Percentiles rank a stretch among this genome's conserved stretches.
These are phyloP conservation scores for Sanderia malayensis DNA, from an alignment of 30 jellyfish, hydroid and myxozoan species.

Conservation along the genomic window DNA sequence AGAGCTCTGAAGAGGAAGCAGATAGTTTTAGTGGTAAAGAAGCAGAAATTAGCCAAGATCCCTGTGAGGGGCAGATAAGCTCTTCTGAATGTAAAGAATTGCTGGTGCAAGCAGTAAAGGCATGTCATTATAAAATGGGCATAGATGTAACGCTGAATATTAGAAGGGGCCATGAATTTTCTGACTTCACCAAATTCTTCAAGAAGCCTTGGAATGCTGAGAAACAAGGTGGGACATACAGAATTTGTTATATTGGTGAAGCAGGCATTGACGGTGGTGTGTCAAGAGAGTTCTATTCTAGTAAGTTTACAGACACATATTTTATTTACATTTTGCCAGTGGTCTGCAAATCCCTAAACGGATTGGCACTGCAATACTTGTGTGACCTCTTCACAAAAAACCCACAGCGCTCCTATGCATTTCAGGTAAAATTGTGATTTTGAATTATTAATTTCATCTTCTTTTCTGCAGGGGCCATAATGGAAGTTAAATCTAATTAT, in stretches of 20 bases:
- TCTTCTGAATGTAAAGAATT: constrained; percentile 6
- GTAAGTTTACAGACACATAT: constrained; percentile 11
- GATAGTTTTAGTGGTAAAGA: background rate
- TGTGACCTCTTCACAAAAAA: background rate
- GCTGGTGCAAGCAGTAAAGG: background rate
- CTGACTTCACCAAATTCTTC: too few species aligned
- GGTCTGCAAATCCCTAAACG: background rate
- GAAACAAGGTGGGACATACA: constrained; percentile 13
- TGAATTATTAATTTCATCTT: constrained; percentile 6
- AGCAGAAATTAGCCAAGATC: constrained; percentile 17
- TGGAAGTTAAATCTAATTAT: constrained; percentile 6
- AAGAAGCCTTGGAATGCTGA: constrained; percentile 34
- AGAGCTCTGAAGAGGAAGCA: too few species aligned
- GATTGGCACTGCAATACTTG: too few species aligned
- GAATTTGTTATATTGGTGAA: constrained; percentile 29
- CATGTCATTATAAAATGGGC: constrained; percentile 17
- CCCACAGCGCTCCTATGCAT: too few species aligned
- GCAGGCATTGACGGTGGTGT: constrained; percentile 69
- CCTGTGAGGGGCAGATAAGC: constrained; percentile 6
- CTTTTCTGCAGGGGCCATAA: constrained; percentile 17
- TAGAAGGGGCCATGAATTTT: too few species aligned
- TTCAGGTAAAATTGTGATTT: background rate
- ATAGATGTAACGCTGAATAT: constrained; percentile 25
- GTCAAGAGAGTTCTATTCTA: constrained; percentile 48
- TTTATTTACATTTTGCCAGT: background rate